Base-by-base conservation (phyloP, 2,113 vertebrate genomes). In the Noturus placidus region DNA sequence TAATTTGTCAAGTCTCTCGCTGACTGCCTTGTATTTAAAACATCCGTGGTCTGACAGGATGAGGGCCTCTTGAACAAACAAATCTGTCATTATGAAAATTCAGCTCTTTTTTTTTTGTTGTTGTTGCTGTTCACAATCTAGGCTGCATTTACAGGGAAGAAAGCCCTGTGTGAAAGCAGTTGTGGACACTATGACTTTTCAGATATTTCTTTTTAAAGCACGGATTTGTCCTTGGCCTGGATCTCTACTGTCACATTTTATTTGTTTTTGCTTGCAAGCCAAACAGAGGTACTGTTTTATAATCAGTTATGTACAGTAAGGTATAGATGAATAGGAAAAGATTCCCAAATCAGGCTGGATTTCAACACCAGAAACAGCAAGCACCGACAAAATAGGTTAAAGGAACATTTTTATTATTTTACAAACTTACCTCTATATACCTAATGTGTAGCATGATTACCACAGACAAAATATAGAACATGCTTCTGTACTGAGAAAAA, bases 1-100 rank as follows among this genome's bases (percentile, higher is more conserved):
- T 83, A 88, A 89, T 87, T 90, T 86, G 80, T 76, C 74, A 74
- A 63, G 83, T 86, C 78, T 86, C 84, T 65, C 50, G 42, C 87
- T 59, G 85, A 90, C 57, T 81, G 61, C 56, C 38, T 67, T 84
- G 52, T 87, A 57, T 83, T 85, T 87, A 89, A 46, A 84, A 87
- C 33, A n/a, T 76, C 82, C 2, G 77, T 82, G 82, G 65, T 67
- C 86, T 85, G 88, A 84, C 83, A 70, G 77, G 77, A 84, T 85
- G 76, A 89, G 65, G 46, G 76, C 86, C 76, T 85, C 63, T 84
- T 77, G 57, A 65, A 63, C 85, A 63, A 89, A 74, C 56, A 87
- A 89, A 87, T 63, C 63, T 42, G n/a, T 83, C 82, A 85, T 84
- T 87, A 85, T 59, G 5, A 77, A 84, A 89, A 89, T 27, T 63